A percentile compares a stretch with the other conserved stretches of the same genome.
Conservation (phyloP, 1,140 invertebrate species). For the Lepidurus couesii region DNA sequence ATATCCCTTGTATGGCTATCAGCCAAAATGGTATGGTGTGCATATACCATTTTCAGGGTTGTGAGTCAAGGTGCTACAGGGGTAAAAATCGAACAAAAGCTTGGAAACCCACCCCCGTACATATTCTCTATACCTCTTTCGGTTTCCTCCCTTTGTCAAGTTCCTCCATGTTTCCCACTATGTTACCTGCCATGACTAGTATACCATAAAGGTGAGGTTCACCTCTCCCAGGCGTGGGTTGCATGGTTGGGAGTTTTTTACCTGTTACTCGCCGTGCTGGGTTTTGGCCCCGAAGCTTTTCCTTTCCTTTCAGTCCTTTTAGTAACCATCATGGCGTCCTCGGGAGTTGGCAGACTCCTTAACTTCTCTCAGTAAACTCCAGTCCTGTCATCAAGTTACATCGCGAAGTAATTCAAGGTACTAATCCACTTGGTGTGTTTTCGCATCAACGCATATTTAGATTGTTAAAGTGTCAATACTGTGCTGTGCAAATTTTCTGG, state of each 20-base stretch:
- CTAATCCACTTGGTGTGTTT: background rate
- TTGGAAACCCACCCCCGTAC: background rate
- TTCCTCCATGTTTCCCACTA: background rate
- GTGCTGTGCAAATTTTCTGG: slow-evolving; percentile 1
- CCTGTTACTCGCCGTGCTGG: background rate
- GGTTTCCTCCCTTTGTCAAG: background rate
- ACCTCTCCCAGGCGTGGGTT: background rate
- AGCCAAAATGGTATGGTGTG: background rate
- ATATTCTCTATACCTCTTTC: slow-evolving; percentile 11
- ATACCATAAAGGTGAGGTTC: background rate
- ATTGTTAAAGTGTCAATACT: background rate
- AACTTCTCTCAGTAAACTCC: background rate
- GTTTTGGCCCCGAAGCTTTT: slow-evolving; percentile 14
- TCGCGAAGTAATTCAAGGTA: background rate
- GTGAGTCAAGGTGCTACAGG: background rate
- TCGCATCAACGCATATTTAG: background rate
- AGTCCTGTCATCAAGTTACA: background rate
- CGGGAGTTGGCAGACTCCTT: background rate
- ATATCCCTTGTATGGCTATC: slow-evolving; percentile 11
- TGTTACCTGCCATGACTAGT: background rate
- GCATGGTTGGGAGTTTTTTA: background rate
- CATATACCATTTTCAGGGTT: slow-evolving; percentile 8
- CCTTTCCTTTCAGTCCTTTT: slow-evolving; percentile 14
- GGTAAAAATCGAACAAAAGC: background rate
- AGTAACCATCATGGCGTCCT: slow-evolving; percentile 13